Percentiles rank a stretch among this genome's conserved stretches.
phyloP scores from a whole-genome alignment of 2,797 vertebrate genomes.

The Psittacula derbiana region DNA sequence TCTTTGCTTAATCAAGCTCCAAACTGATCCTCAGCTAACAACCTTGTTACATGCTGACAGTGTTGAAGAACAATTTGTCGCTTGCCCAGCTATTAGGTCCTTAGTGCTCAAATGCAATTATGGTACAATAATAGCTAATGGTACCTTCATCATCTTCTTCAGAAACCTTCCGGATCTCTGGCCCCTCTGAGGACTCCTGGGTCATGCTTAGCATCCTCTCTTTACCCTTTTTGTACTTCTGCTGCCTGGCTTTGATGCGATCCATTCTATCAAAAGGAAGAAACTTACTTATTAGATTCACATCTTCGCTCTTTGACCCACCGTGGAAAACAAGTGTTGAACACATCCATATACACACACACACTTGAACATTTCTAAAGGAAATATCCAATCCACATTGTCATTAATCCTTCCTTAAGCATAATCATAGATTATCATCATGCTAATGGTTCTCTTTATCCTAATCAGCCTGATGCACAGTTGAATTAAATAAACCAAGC shows the following conservation, averaged over 20 bases:
- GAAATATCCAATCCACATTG: not conserved
- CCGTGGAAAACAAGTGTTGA: not conserved
- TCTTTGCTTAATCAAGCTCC: not conserved
- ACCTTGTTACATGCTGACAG: not conserved
- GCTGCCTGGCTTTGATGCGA: constrained; percentile 96
- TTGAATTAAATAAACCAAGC: not conserved
- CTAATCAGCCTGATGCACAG: not conserved
- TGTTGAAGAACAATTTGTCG: not conserved
- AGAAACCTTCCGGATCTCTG: constrained; percentile 78
- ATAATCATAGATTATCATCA: not conserved
- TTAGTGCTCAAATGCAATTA: not conserved
- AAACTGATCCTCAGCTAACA: not conserved
- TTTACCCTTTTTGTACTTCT: constrained; percentile 99
- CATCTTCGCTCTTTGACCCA: not conserved
- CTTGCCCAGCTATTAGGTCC: not conserved
- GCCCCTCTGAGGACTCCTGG: constrained; percentile 88
- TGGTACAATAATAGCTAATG: not conserved
- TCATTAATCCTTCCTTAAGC: not conserved
- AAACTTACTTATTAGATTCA: not conserved
- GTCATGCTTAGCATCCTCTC: constrained; percentile 93
- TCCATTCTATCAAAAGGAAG: constrained; percentile 89
- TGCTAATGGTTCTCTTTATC: not conserved
- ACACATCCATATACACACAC: not conserved
- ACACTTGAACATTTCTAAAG: not conserved
- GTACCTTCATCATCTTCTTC: constrained; percentile 87